These are phyloP conservation scores for Ctena decussata DNA, from an alignment of 2,888 invertebrate genomes.

Conservation along the genomic window DNA sequence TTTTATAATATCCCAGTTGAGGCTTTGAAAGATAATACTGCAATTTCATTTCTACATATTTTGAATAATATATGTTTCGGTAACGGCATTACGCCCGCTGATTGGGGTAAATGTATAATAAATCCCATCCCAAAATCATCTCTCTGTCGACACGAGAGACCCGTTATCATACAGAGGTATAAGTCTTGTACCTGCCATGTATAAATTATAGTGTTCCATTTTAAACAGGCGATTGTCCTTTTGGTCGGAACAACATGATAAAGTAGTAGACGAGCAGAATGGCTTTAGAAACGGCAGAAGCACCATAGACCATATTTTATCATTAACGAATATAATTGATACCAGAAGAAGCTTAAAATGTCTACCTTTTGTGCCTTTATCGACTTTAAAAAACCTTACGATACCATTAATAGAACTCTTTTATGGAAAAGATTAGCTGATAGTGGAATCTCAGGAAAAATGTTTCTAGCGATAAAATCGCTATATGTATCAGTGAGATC, in stretches of 20 bases:
- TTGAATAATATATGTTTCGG: conserved; percentile 47
- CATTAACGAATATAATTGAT: conserved; percentile 23
- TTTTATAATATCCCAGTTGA: conserved; percentile 29
- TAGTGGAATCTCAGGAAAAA: neutral
- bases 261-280: conserved; percentile 33
- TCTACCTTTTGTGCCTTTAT: conserved; percentile 41
- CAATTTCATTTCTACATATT: conserved; percentile 17
- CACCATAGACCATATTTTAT: conserved; percentile 22
- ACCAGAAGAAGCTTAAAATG: conserved; percentile 15
- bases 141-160: conserved; percentile 12
- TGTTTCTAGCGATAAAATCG: neutral
- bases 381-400: conserved; percentile 37
- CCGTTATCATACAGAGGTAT: conserved; percentile 39
- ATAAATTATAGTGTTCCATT: conserved; percentile 38
- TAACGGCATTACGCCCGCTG: conserved; percentile 24
- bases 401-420: conserved; percentile 16
- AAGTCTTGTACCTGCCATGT: conserved; percentile 10
- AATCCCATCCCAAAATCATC: conserved; percentile 34
- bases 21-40: conserved; percentile 32
- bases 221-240: conserved; percentile 6
- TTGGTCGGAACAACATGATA: neutral
- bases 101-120: conserved; percentile 38
- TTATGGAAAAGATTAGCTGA: neutral
- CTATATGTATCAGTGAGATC: neutral
- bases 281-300: conserved; percentile 27